Evolutionary conservation across 2,797 vertebrate species (phyloP), one percentile per base, ranked within the genome.

Genomic region (Danio choprae): DNA sequence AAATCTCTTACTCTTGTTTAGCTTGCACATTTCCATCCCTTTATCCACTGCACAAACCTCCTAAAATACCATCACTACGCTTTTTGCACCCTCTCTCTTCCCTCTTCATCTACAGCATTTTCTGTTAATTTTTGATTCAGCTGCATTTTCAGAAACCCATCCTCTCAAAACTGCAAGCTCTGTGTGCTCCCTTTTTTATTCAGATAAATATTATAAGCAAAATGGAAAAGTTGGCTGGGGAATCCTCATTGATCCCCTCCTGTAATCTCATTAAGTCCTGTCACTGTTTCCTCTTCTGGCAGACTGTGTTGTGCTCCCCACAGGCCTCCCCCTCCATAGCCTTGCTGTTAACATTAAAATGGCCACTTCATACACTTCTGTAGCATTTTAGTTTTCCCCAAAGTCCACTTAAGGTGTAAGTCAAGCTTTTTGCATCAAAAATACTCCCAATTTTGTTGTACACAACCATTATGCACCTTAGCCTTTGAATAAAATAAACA

Each of bases 261-360:
- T 72, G 63, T 88, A 84, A 86, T 88, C 82, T 83, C 58, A 87
- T 88, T 88, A 81, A 55, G 70, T 65, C 53, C 29, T 70, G 10
- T 58, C 78, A 29, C 73, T 73, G 29, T 74, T 70, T 59, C 43
- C n/a, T 64, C 29, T 62, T 18, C 65, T 73, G 36, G 59, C 58
- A 44, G 56, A 58, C 55, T 69, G 64, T 38, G 11, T 46, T 22
- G 29, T 55, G 41, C 41, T 29, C 29, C 41, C 59, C 58, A 20
- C 38, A 29, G 50, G 5, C 58, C 55, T 56, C 38, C 51, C 36
- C 29, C 16, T 48, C n/a, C 13, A 40, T 41, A 53, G 38, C 51
- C 48, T 68, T 72, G 68, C 38, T 55, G 64, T 20, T 59, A 48
- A 44, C 53, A 70, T 71, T 53, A 53, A 62, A 70, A 41, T 11